Percentiles rank a stretch among this genome's conserved stretches.
phyloP scores from a whole-genome alignment of 2,113 vertebrate genomes.

The Aphelocoma coerulescens region DNA sequence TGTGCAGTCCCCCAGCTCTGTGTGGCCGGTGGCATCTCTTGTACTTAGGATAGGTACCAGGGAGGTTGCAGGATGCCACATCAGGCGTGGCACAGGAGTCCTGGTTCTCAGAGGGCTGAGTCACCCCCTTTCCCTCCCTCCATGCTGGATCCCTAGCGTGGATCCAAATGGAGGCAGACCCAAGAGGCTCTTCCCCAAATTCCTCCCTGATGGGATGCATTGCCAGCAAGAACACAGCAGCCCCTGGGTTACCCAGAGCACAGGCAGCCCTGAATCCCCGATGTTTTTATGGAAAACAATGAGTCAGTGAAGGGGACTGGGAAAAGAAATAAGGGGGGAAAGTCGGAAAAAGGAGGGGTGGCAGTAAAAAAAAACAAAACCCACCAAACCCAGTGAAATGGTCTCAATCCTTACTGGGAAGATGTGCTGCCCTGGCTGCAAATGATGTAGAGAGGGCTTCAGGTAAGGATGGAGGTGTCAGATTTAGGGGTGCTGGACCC shows the following conservation, averaged over 20 bases:
- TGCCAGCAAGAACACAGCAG: not conserved
- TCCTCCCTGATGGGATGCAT: not conserved
- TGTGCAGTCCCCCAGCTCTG: not conserved
- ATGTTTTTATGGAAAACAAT: not conserved
- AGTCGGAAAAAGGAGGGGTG: not conserved
- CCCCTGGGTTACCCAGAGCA: not conserved
- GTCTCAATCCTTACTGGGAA: not conserved
- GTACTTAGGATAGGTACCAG: not conserved
- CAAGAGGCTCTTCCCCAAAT: not conserved
- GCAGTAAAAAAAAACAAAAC: not conserved
- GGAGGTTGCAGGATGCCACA: not conserved
- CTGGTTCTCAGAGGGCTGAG: not conserved
- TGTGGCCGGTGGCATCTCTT: not conserved
- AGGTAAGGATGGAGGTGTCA: not conserved
- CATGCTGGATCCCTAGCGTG: not conserved
- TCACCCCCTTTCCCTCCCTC: not conserved
- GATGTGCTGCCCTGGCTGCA: rapidly evolving
- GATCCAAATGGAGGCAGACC: not conserved
- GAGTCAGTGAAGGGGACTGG: not conserved
- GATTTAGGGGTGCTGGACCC: not conserved
- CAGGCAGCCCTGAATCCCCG: not conserved
- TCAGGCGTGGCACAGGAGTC: not conserved
- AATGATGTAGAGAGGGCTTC: not conserved
- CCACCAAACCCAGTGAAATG: not conserved
- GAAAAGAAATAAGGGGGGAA: not conserved